Evolutionary conservation across 2,113 vertebrate genomes (phyloP), one percentile per base, ranked within the genome.

Genomic region (Python bivittatus): DNA sequence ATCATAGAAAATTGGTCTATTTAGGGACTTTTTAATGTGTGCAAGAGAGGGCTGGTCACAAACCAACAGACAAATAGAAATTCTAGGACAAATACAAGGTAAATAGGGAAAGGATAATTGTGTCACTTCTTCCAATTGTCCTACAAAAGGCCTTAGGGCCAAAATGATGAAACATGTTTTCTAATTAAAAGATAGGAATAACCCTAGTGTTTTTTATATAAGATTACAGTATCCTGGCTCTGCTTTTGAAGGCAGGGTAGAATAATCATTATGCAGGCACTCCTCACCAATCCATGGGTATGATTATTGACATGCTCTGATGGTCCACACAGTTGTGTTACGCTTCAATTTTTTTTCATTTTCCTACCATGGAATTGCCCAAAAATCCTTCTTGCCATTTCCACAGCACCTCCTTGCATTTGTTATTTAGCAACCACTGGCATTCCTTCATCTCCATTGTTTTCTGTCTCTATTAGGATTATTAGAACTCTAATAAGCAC

Each of bases 131-230:
- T 60, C 79, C 27, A 86, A 85, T 91, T 84, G 89, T 60, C 56
- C 12, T 84, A n/a, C 48, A 91, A 61, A 90, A 90, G 68, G 53
- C 23, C 33, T 57, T 84, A 29, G 72, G 53, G 68, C 25, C 0
- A 48, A 42, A 48, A 79, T 79, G 38, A 79, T 84, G 72, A 60
- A 84, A 84, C 79, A 91, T 91, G 42, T 86, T 56, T 60, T 38
- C 90, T 91, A 84, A 91, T 91, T 84, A 91, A 56, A 91, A 91
- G 72, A 48, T 58, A 84, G 38, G 25, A 79, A 17, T 42, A 79
- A 79, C 33, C 48, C 38, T 79, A 79, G 72, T 79, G 72, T n/a
- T 27, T 44, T 90, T 84, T 83, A 79, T 54, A 42, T 56, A 57
- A 25, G 79, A 57, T 84, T 91, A 84, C 33, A 29, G 6, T 84